These are phyloP conservation scores for Myripristis jacobus DNA, from an alignment of 2,797 vertebrate genomes.

Conservation along the genomic window DNA sequence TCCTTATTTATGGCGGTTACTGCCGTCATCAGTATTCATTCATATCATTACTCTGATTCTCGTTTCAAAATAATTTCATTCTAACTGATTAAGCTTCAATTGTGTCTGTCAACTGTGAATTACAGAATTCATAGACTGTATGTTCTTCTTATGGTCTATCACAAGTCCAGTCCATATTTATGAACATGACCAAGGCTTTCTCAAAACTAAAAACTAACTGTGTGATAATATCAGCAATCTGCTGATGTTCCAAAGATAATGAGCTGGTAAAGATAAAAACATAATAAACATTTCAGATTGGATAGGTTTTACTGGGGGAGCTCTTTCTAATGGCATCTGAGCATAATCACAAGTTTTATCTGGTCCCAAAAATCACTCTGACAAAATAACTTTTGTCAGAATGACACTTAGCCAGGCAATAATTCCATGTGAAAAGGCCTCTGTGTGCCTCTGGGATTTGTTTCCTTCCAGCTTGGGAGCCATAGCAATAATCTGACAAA, in stretches of 20 bases:
- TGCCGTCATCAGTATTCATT: not conserved
- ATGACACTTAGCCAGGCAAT: conserved; percentile 13
- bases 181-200: not conserved
- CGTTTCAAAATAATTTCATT: not conserved
- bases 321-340: not conserved
- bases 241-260: too few relatives aligned
- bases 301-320: not conserved
- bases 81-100: not conserved
- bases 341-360: conserved; percentile 11
- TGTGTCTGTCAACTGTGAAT: not conserved
- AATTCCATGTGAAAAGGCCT: conserved; percentile 6
- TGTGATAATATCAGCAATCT: too few relatives aligned
- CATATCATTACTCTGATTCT: not conserved
- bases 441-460: too few relatives aligned
- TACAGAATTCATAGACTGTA: conserved; percentile 8
- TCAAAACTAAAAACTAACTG: too few relatives aligned
- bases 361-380: not conserved
- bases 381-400: not conserved
- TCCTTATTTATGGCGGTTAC: not conserved
- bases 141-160: conserved; percentile 9
- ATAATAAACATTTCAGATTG: too few relatives aligned
- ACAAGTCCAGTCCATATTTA: conserved; percentile 14
- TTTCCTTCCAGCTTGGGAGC: not conserved
- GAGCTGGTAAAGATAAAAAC: too few relatives aligned
- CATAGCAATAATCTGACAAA: too few relatives aligned